Conservation (phyloP, 2,797 vertebrate species). For the Rhabdophis nuchalis region DNA sequence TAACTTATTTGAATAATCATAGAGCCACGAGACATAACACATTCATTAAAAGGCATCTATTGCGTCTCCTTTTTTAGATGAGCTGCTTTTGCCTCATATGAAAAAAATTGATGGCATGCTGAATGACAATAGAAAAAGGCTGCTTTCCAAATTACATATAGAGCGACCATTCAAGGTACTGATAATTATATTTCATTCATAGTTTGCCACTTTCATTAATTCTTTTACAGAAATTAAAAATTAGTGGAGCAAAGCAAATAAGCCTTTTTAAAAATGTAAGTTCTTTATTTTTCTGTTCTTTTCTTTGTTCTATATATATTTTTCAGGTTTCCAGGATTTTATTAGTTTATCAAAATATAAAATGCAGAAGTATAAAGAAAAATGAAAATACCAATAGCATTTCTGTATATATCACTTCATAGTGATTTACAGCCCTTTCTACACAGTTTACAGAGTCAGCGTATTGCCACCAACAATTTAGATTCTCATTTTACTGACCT, state of each 20-base stretch:
- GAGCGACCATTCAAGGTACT: slow-evolving; percentile 91
- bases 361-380: neutral
- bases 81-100: slow-evolving; percentile 92
- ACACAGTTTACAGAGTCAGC: neutral
- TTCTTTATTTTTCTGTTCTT: neutral
- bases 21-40: neutral
- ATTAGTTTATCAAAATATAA: neutral
- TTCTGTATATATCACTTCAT: neutral
- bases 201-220: neutral
- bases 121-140: slow-evolving; percentile 87
- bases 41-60: neutral
- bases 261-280: neutral
- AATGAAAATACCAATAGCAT: neutral
- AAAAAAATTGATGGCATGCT: slow-evolving; percentile 94
- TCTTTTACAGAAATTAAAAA: slow-evolving; percentile 6
- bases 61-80: slow-evolving; percentile 77
- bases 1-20: neutral
- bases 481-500: neutral
- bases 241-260: slow-evolving; percentile 13
- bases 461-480: neutral
- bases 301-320: neutral
- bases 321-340: neutral
- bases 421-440: neutral
- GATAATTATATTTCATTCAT: slow-evolving; percentile 20
- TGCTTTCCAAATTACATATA: slow-evolving; percentile 89